Evolutionary conservation across 2,888 invertebrate species (phyloP).

Genomic region (Chrysomela aeneicollis): DNA sequence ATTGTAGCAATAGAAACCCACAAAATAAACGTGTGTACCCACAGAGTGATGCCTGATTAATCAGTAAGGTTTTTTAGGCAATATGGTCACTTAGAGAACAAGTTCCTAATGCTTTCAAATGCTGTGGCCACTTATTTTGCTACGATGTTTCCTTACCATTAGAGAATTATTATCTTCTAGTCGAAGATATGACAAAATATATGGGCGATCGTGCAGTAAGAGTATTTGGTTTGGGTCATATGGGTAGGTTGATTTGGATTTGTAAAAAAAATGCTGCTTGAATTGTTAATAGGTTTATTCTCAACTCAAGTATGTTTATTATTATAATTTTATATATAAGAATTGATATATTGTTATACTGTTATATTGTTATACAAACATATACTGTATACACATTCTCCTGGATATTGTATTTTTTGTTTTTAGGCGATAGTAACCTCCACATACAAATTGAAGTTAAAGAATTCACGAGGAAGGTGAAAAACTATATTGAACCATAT

Average conservation of each 20-base stretch:
- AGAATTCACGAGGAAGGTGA: slow-evolving; percentile 63
- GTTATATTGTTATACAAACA: too few species aligned
- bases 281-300: too few species aligned
- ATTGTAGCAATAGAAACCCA: slow-evolving; percentile 80
- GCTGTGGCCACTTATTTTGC: slow-evolving; percentile 81
- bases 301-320: too few species aligned
- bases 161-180: slow-evolving; percentile 80
- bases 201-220: slow-evolving; percentile 69
- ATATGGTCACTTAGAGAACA: slow-evolving; percentile 89
- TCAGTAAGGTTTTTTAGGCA: slow-evolving; percentile 65
- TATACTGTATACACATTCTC: too few species aligned
- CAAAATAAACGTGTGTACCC: slow-evolving; percentile 73
- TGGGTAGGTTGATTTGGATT: slow-evolving; percentile 69
- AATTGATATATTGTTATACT: too few species aligned
- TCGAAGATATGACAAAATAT: slow-evolving; percentile 72
- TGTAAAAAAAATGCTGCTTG: background rate
- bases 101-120: slow-evolving; percentile 75
- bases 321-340: too few species aligned
- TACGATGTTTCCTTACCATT: slow-evolving; percentile 93
- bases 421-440: slow-evolving; percentile 88
- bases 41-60: background rate
- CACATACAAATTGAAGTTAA: slow-evolving; percentile 86
- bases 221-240: slow-evolving; percentile 92
- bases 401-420: background rate
- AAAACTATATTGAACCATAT: slow-evolving; percentile 80